Evolutionary conservation across 2,888 invertebrate genomes (phyloP), one percentile per base, ranked within the genome.

Genomic region (Cryptocephalus moraei): DNA sequence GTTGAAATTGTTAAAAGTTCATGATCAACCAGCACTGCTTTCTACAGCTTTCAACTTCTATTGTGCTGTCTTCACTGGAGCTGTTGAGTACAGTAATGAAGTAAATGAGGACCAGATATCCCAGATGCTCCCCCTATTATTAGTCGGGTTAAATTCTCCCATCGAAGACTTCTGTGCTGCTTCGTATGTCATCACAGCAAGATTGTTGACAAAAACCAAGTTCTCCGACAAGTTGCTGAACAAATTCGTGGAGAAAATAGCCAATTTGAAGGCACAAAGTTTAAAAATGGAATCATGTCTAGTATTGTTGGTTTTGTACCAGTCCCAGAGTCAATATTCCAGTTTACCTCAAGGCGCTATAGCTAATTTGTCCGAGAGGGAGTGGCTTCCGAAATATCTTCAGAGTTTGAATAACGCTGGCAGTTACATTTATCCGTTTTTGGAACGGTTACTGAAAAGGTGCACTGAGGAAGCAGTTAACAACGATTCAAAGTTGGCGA

Each of bases 21-120:
- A 80, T 64, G 76, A 75, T 3, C 73, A 79, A 49, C 79, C 82
- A 0, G 69, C 74, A 36, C 73, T 77, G 36, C 68, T 90, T 9
- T 82, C 81, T 45, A 81, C 86, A 0, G 75, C 88, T 1, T 83
- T 86, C 62, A 85, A 85, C 8, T 93, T 93, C 69, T 91, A 86
- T 64, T 84, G 86, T 44, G 81, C 85, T 10, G 79, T 84, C 0
- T 73, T 86, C 0, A 76, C 87, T 33, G 89, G 88, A 4, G 79
- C 81, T 33, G 73, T 89, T 9, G 80, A 85, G 49, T 72, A 75
- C 34, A 69, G 74, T 0, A 63, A 73, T 39, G 64, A 68, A 33
- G 43, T 70, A 13, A 58, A 54, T 22, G 84, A 86, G 64, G 66
- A 78, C 50, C 79, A 88, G 46, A 67, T 93, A 1, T 76, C 78